phyloP scores from a whole-genome alignment of 2,113 vertebrate genomes.

The Zonotrichia leucophrys region DNA sequence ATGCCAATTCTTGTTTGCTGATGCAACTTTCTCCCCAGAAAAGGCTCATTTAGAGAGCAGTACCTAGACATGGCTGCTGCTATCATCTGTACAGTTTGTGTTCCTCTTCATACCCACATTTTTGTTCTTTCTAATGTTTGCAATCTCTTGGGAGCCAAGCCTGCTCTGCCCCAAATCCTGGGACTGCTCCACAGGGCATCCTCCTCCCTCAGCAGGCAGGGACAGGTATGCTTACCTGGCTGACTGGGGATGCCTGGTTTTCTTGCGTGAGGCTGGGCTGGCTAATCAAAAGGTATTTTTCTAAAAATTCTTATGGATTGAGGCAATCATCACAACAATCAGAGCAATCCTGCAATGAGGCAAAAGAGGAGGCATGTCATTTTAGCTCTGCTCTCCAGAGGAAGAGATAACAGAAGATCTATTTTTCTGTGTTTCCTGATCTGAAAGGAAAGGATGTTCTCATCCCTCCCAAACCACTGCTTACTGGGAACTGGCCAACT shows the following conservation, averaged over 20 bases:
- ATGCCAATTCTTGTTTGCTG: not conserved
- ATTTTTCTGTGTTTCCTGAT: not conserved
- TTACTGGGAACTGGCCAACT: not conserved
- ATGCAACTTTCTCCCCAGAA: not conserved
- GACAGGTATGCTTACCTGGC: not conserved
- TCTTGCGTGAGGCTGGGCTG: not conserved
- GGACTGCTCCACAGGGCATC: not conserved
- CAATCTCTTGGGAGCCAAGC: not conserved
- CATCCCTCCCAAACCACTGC: not conserved
- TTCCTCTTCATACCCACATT: not conserved
- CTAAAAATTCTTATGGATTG: not conserved
- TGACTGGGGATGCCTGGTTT: not conserved
- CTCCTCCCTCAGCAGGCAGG: not conserved
- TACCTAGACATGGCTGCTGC: not conserved
- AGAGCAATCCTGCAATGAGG: not conserved
- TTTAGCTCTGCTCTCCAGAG: constrained; percentile 5
- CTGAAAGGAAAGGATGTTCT: not conserved
- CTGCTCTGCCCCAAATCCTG: not conserved
- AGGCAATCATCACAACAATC: constrained; percentile 40
- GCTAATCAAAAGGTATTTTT: constrained; percentile 39
- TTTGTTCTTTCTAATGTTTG: not conserved
- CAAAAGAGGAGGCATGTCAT: not conserved
- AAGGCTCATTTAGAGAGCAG: not conserved
- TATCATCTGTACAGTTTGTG: not conserved
- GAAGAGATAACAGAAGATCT: constrained; percentile 14